phyloP scores from a whole-genome alignment of 2,797 vertebrate species.

The Scolopax bukidnonensis region DNA sequence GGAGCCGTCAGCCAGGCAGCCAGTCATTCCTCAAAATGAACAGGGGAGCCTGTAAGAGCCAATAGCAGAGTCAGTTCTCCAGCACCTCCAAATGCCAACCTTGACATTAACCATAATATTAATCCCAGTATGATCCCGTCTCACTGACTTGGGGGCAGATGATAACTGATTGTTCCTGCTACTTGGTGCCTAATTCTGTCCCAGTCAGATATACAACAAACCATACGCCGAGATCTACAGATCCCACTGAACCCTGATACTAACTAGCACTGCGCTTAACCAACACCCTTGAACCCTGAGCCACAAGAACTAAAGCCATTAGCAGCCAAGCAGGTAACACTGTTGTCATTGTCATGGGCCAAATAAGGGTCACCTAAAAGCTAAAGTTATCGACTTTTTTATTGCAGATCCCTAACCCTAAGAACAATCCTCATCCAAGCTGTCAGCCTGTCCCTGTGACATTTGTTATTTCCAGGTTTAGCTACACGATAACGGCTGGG shows the following conservation, averaged over 20 bases:
- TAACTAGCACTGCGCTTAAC: neutral
- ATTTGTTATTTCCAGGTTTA: neutral
- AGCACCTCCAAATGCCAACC: neutral
- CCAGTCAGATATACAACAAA: neutral
- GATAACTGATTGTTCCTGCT: neutral
- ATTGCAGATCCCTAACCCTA: neutral
- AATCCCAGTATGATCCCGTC: neutral
- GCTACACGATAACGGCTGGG: neutral
- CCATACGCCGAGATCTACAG: neutral
- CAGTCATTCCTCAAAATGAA: neutral
- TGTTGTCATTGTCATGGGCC: neutral
- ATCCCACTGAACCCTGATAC: neutral
- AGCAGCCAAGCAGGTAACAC: neutral
- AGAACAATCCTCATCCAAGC: neutral
- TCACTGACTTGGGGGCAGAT: neutral
- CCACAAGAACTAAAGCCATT: neutral
- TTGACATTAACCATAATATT: neutral
- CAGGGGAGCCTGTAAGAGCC: neutral
- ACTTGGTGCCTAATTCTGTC: neutral
- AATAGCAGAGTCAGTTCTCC: neutral
- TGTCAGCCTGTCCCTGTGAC: neutral
- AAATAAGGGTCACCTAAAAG: neutral
- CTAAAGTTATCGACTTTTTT: neutral
- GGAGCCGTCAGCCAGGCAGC: neutral
- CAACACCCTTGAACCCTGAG: neutral